Evolutionary conservation across 2,888 invertebrate genomes (phyloP).

Genomic region (Drosophila prostipennis): DNA sequence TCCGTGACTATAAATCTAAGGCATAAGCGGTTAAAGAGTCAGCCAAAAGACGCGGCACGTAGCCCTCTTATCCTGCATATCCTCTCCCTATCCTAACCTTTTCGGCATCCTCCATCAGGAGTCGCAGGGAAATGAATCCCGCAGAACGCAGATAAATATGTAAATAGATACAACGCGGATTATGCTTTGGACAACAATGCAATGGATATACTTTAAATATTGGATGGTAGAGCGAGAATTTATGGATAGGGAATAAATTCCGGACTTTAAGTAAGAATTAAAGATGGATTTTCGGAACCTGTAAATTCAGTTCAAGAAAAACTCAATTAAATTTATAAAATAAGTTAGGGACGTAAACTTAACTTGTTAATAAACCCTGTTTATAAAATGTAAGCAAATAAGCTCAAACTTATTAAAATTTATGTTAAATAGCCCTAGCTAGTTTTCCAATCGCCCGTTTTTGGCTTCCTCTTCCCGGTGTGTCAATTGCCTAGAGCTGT

Average conservation of each 20-base stretch:
- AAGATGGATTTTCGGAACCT: background rate
- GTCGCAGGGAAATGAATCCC: constrained; percentile 29
- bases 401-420: background rate
- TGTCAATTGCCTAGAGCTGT: background rate
- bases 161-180: constrained; percentile 74
- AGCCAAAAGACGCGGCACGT: constrained; percentile 66
- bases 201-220: constrained; percentile 26
- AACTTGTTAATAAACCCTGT: background rate
- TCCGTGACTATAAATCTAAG: constrained; percentile 75
- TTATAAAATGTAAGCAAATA: background rate
- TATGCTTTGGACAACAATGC: constrained; percentile 65
- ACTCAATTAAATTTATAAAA: too few relatives aligned
- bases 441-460: background rate
- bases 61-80: constrained; percentile 16
- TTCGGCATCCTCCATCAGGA: constrained; percentile 12
- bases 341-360: too few relatives aligned
- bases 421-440: background rate
- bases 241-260: background rate
- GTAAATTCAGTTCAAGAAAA: background rate
- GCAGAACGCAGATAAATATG: constrained; percentile 72
- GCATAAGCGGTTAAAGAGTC: constrained; percentile 74
- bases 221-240: background rate
- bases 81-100: background rate
- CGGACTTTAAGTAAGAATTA: background rate
- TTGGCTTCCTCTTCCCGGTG: background rate